A percentile compares a stretch with the other conserved stretches of the same genome.
Evolutionary conservation across 2,888 invertebrate species (phyloP).

Genomic region (Campaea margaritaria): DNA sequence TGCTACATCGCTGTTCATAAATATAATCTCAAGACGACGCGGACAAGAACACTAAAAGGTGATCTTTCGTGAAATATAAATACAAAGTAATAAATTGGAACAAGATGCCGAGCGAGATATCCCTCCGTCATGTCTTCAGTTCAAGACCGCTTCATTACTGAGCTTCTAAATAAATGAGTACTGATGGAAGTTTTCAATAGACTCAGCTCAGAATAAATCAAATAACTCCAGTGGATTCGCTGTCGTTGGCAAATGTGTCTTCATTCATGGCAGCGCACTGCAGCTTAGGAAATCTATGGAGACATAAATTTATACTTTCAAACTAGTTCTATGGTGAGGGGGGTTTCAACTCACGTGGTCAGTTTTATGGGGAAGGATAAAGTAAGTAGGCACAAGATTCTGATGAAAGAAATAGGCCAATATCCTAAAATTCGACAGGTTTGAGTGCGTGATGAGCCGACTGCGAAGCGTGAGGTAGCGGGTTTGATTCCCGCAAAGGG

Average conservation of each 20-base stretch:
- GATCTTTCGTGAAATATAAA: slow-evolving; percentile 30
- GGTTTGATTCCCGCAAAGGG: too few relatives aligned
- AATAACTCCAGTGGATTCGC: slow-evolving; percentile 74
- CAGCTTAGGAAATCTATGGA: slow-evolving; percentile 60
- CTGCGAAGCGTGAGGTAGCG: too few relatives aligned
- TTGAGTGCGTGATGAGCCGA: too few relatives aligned
- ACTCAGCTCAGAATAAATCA: slow-evolving; percentile 75
- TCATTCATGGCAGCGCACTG: slow-evolving; percentile 76
- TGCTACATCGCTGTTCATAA: too few relatives aligned
- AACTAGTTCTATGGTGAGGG: neutral
- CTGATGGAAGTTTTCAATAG: slow-evolving; percentile 76
- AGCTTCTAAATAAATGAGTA: slow-evolving; percentile 64
- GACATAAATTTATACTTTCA: slow-evolving; percentile 39
- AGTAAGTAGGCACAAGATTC: too few relatives aligned
- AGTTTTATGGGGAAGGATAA: too few relatives aligned
- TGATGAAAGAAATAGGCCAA: too few relatives aligned
- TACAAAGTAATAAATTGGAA: slow-evolving; percentile 49
- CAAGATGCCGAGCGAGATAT: slow-evolving; percentile 45
- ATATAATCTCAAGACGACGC: too few relatives aligned
- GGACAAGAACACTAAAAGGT: slow-evolving; percentile 7
- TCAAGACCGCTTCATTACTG: slow-evolving; percentile 62
- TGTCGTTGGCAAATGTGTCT: slow-evolving; percentile 83
- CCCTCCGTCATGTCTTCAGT: slow-evolving; percentile 48
- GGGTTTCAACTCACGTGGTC: too few relatives aligned
- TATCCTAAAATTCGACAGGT: too few relatives aligned